Conservation (phyloP, 2,888 invertebrate species). For the Drosophila emarginata region DNA sequence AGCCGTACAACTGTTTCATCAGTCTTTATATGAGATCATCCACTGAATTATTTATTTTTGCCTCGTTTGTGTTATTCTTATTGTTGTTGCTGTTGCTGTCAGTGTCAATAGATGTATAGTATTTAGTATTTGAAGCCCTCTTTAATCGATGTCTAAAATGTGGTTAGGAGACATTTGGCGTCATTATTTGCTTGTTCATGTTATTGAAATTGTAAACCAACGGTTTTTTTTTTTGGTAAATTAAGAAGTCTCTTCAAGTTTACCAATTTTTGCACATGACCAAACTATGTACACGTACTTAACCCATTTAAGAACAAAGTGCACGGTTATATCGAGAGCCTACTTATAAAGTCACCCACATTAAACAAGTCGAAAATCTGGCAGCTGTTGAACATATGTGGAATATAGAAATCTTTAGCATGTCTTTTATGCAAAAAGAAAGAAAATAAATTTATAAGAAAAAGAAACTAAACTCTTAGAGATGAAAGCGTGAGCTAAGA, state of each 20-base stretch:
- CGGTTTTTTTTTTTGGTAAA: constrained; percentile 52
- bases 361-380: constrained; percentile 8
- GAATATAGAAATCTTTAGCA: constrained; percentile 27
- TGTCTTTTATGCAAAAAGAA: constrained; percentile 3
- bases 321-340: not conserved
- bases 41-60: constrained; percentile 67
- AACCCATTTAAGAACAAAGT: constrained; percentile 24
- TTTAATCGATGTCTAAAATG: constrained; percentile 74
- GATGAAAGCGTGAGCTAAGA: constrained; percentile 4
- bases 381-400: constrained; percentile 55
- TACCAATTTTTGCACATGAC: constrained; percentile 20
- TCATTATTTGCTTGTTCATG: constrained; percentile 11
- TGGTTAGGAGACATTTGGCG: constrained; percentile 58
- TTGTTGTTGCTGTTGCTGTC: constrained; percentile 30
- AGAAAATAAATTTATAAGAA: too few species aligned
- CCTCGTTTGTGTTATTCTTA: constrained; percentile 23
- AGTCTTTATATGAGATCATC: constrained; percentile 59
- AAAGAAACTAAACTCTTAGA: not conserved
- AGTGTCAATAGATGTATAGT: constrained; percentile 54
- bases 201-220: constrained; percentile 56
- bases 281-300: constrained; percentile 22
- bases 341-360: constrained; percentile 40
- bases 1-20: constrained; percentile 57
- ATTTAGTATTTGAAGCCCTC: constrained; percentile 43
- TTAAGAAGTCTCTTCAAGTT: constrained; percentile 49